These are phyloP conservation scores for Cardinalis cardinalis DNA, from an alignment of 2,113 vertebrate genomes.

Conservation along the genomic window DNA sequence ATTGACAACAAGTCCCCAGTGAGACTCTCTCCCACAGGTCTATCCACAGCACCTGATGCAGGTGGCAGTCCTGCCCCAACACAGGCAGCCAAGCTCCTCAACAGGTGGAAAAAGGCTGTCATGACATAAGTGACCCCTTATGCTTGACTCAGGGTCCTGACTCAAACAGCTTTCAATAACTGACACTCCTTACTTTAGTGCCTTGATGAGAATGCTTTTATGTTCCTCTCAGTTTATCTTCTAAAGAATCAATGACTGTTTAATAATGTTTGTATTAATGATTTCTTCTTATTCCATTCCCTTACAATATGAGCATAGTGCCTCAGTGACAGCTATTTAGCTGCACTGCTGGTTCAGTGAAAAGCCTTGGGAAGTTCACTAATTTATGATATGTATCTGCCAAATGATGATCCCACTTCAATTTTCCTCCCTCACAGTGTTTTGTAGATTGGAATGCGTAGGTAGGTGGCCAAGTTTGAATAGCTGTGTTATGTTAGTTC, in stretches of 20 bases:
- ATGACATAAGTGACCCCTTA: not conserved
- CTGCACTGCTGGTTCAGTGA: not conserved
- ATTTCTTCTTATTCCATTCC: not conserved
- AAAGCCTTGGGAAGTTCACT: not conserved
- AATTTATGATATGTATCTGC: not conserved
- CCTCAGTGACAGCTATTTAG: not conserved
- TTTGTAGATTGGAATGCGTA: not conserved
- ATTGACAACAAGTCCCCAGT: not conserved
- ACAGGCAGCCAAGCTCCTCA: not conserved
- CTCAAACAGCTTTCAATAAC: not conserved
- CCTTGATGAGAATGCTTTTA: not conserved
- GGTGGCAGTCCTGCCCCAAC: too few species aligned
- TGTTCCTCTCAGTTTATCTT: not conserved
- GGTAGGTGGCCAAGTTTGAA: not conserved
- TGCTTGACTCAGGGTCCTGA: accelerated
- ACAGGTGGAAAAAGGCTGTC: accelerated
- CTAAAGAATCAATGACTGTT: not conserved
- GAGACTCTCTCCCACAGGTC: not conserved
- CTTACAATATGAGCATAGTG: not conserved
- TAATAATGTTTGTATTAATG: not conserved
- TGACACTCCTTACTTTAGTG: not conserved
- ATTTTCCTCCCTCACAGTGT: not conserved
- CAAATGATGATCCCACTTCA: not conserved
- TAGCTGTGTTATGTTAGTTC: not conserved
- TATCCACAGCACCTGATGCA: not conserved